A percentile compares a stretch with the other conserved stretches of the same genome.
Evolutionary conservation across 2,113 vertebrate genomes (phyloP).

Genomic region (Mungos mungo): DNA sequence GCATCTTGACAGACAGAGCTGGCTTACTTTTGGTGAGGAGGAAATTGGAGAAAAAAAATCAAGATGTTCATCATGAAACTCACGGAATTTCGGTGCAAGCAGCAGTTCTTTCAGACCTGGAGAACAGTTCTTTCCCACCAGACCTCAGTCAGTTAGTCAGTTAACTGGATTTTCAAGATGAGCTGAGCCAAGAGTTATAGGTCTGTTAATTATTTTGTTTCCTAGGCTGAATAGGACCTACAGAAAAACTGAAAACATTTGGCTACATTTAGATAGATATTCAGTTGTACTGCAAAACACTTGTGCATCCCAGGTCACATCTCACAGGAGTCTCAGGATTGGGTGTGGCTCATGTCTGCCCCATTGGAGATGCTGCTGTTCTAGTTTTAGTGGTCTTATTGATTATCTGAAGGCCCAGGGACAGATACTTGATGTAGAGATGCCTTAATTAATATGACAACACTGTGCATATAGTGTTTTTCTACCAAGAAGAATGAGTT

Average conservation of each 20-base stretch:
- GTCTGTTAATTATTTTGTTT: constrained; percentile 25
- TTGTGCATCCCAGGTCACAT: constrained; percentile 26
- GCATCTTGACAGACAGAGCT: constrained; percentile 73
- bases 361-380: constrained; percentile 54
- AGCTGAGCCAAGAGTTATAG: not conserved
- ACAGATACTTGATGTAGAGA: constrained; percentile 69
- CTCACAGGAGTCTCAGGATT: constrained; percentile 49
- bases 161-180: constrained; percentile 10
- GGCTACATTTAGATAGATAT: not conserved
- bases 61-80: constrained; percentile 46
- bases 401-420: constrained; percentile 56
- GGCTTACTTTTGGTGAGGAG: constrained; percentile 57
- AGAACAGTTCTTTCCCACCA: not conserved
- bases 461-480: constrained; percentile 61
- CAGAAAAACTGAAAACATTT: constrained; percentile 47
- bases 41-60: constrained; percentile 14
- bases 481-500: constrained; percentile 55
- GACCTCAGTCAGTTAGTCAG: not conserved
- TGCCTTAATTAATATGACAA: constrained; percentile 68
- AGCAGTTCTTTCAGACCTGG: not conserved
- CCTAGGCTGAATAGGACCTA: not conserved
- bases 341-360: not conserved
- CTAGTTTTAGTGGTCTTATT: constrained; percentile 73
- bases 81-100: constrained; percentile 28
- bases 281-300: constrained; percentile 23